Evolutionary conservation across 2,113 vertebrate genomes (phyloP).

Genomic region (Coryphaenoides rupestris): DNA sequence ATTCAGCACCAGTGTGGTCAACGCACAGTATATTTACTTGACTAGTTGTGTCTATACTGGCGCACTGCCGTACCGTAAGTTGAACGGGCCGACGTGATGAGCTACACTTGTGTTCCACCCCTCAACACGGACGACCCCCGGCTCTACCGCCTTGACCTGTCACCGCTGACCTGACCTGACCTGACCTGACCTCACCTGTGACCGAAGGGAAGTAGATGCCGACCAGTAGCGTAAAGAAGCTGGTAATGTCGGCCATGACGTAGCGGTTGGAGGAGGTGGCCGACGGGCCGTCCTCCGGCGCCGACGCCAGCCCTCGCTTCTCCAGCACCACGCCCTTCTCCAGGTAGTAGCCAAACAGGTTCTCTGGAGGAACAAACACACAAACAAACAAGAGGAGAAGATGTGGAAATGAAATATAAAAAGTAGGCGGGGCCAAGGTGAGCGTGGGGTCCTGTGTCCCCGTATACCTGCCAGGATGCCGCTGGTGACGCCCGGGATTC

Average conservation of each 20-base stretch:
- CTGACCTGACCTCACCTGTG: conserved; percentile 87
- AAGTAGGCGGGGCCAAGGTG: too few species aligned
- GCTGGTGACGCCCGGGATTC: conserved; percentile 90
- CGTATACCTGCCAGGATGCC: conserved; percentile 87
- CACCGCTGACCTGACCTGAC: too few species aligned
- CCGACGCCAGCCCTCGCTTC: conserved; percentile 73
- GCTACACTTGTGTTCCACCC: too few species aligned
- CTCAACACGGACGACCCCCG: too few species aligned
- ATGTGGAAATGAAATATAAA: background rate
- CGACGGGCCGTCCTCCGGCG: conserved; percentile 52
- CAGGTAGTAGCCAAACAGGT: conserved; percentile 89
- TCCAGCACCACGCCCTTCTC: conserved; percentile 86
- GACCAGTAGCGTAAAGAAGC: conserved; percentile 94
- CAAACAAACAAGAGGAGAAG: background rate
- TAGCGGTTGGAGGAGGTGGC: conserved; percentile 81
- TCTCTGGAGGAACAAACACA: conserved; percentile 72
- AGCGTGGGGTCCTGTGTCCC: conserved; percentile 57
- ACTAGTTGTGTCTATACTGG: too few species aligned
- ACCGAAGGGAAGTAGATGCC: conserved; percentile 98
- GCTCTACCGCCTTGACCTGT: too few species aligned
- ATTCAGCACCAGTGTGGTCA: too few species aligned
- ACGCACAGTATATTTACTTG: too few species aligned
- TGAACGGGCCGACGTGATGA: too few species aligned
- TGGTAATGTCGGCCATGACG: conserved; percentile 92
- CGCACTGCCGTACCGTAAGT: too few species aligned